Evolutionary conservation across 2,113 vertebrate genomes (phyloP).

Genomic region (Onychorhynchus coronatus): DNA sequence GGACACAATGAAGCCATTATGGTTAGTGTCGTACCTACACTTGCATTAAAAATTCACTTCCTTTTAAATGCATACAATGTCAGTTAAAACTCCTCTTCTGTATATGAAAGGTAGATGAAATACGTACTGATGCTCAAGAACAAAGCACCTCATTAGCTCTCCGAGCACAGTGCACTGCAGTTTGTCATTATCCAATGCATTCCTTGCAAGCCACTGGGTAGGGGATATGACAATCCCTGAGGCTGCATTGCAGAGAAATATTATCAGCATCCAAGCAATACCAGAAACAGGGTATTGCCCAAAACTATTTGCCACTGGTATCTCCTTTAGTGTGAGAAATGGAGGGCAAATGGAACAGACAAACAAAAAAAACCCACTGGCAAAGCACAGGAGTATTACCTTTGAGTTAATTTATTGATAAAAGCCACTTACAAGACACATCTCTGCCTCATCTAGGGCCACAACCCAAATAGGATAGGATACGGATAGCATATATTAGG

Average conservation of each 20-base stretch:
- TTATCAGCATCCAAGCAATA: neutral
- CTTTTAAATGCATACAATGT: neutral
- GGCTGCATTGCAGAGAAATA: neutral
- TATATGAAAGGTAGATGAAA: neutral
- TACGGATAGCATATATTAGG: neutral
- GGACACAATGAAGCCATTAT: neutral
- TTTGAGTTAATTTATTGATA: neutral
- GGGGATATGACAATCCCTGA: neutral
- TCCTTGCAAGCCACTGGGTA: neutral
- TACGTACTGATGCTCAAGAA: neutral
- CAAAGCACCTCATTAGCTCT: slow-evolving; percentile 69
- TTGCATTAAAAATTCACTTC: neutral
- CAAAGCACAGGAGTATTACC: neutral
- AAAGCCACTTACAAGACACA: neutral
- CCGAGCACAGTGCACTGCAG: slow-evolving; percentile 57
- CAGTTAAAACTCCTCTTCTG: neutral
- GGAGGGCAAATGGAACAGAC: neutral
- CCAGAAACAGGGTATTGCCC: neutral
- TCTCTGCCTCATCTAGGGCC: neutral
- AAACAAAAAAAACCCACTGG: neutral
- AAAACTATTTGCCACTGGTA: neutral
- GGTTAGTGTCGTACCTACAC: neutral
- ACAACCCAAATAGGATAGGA: neutral
- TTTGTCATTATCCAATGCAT: slow-evolving; percentile 14
- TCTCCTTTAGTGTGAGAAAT: neutral